A percentile compares a stretch with the other conserved stretches of the same genome.
These are phyloP conservation scores for Aphidius colemani DNA, from an alignment of 2,888 invertebrate species.

Conservation along the genomic window DNA sequence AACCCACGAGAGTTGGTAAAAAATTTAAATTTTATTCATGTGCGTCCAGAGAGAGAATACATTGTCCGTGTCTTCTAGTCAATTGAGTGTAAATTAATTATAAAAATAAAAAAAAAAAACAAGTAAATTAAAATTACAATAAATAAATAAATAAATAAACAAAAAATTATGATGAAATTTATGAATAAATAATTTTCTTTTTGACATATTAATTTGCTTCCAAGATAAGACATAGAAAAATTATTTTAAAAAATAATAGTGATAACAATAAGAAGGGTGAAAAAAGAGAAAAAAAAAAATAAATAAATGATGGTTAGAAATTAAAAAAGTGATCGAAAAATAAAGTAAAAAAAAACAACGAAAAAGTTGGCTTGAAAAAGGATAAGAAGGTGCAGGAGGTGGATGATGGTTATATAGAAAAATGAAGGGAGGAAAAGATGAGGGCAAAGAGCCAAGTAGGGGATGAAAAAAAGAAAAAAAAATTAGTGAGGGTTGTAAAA, in stretches of 20 bases:
- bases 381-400: background rate
- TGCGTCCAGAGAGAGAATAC: background rate
- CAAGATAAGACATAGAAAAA: background rate
- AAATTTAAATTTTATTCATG: slow-evolving; percentile 26
- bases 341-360: background rate
- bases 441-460: background rate
- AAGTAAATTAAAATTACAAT: background rate
- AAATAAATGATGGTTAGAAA: background rate
- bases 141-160: background rate
- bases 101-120: background rate
- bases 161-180: too few relatives aligned
- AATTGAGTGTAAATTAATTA: slow-evolving; percentile 22
- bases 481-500: slow-evolving; percentile 1
- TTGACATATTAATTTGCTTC: background rate
- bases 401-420: background rate
- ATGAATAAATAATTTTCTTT: background rate
- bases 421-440: background rate
- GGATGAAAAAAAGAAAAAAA: background rate
- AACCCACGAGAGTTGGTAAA: background rate
- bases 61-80: slow-evolving; percentile 9
- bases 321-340: background rate
- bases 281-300: too few relatives aligned
- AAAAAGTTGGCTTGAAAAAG: background rate
- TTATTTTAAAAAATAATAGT: too few relatives aligned
- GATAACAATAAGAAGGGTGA: too few relatives aligned